Conservation (phyloP, 2,797 vertebrate genomes). For the Meriones psammophilus region DNA sequence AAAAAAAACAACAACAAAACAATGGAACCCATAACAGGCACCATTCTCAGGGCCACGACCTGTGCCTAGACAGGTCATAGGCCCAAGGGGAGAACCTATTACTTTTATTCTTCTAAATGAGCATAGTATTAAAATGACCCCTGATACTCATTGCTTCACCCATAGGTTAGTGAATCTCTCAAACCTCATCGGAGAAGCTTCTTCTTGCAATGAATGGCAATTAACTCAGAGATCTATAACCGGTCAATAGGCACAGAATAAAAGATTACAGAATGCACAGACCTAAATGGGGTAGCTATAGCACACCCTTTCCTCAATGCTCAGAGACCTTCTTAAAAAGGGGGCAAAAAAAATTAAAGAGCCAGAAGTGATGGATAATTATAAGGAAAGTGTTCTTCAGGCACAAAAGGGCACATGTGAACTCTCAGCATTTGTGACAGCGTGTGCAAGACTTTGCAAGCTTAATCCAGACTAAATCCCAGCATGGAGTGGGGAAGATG, state of each 20-base stretch:
- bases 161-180: neutral
- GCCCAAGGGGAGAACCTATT: neutral
- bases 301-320: neutral
- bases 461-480: neutral
- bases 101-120: neutral
- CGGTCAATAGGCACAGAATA: neutral
- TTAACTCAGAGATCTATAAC: neutral
- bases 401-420: neutral
- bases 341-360: neutral
- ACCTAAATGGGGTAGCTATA: neutral
- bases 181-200: neutral
- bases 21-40: neutral
- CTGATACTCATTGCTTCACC: neutral
- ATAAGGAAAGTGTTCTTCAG: neutral
- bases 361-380: neutral
- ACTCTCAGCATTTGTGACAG: neutral
- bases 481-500: neutral
- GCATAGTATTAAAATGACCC: neutral
- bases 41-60: neutral
- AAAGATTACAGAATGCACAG: neutral
- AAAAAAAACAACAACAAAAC: neutral
- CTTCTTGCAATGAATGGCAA: neutral
- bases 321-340: neutral
- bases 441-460: neutral
- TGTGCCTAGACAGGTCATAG: neutral